A percentile compares a stretch with the other conserved stretches of the same genome.
Evolutionary conservation across 2,113 vertebrate genomes (phyloP).

Genomic region (Cyanocitta stelleri): DNA sequence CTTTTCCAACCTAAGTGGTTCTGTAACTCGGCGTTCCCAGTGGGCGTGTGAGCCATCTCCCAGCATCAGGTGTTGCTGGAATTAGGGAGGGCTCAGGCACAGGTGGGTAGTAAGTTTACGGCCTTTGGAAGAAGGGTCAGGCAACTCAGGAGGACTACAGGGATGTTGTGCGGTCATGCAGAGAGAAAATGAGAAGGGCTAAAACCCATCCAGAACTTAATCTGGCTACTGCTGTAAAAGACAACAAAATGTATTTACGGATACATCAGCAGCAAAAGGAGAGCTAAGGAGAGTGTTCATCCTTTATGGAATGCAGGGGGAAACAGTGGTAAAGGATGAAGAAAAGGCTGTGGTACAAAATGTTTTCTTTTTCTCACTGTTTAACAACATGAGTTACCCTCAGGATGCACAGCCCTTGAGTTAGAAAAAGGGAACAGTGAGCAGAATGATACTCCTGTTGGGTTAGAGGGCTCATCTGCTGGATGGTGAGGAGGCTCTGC

Average conservation of each 20-base stretch:
- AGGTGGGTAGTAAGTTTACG: no score
- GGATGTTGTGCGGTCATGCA: neutral
- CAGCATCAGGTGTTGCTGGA: neutral
- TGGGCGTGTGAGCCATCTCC: fast-evolving
- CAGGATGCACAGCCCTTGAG: neutral
- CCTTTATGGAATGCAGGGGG: neutral
- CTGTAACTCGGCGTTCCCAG: fast-evolving
- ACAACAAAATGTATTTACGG: neutral
- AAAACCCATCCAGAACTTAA: no score
- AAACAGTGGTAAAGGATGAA: neutral
- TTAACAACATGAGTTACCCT: neutral
- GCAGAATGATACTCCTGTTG: fast-evolving
- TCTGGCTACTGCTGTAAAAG: neutral
- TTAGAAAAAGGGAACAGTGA: neutral
- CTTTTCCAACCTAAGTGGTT: neutral
- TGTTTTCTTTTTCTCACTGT: neutral
- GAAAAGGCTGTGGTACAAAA: neutral
- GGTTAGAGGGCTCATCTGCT: neutral
- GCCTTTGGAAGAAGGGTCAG: neutral
- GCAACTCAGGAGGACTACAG: neutral
- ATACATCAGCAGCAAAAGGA: neutral
- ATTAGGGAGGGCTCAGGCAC: no score
- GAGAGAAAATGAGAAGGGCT: neutral
- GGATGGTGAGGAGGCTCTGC: neutral
- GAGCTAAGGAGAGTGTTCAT: neutral